phyloP scores from a whole-genome alignment of 2,797 vertebrate species.

The Thalassophryne amazonica region DNA sequence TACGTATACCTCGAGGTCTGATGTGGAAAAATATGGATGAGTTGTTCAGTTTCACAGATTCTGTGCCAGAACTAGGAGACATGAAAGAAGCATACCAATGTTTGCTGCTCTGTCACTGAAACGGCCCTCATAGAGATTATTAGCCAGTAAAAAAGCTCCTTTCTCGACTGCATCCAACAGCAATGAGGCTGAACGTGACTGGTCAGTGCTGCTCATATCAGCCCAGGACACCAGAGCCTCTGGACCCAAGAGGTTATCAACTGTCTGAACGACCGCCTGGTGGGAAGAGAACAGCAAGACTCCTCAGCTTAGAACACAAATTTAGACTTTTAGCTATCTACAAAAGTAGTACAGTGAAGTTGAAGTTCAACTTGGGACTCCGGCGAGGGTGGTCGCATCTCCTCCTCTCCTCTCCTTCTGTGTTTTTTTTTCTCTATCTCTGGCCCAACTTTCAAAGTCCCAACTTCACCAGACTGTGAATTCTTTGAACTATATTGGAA shows the following conservation, averaged over 20 bases:
- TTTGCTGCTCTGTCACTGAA: slow-evolving; percentile 79
- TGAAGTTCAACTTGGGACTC: no score
- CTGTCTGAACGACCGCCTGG: slow-evolving; percentile 71
- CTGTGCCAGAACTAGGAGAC: neutral
- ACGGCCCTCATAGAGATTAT: slow-evolving; percentile 76
- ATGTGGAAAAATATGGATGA: slow-evolving; percentile 4
- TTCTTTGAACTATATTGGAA: no score
- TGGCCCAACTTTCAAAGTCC: no score
- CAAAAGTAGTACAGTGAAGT: no score
- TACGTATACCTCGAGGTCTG: slow-evolving; percentile 78
- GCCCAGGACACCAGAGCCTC: slow-evolving; percentile 74
- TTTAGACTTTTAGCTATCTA: no score
- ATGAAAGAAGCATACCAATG: slow-evolving; percentile 50
- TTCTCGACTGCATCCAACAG: slow-evolving; percentile 71
- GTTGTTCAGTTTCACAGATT: neutral
- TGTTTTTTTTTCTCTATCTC: no score
- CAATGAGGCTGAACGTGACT: slow-evolving; percentile 69
- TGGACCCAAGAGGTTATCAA: slow-evolving; percentile 70
- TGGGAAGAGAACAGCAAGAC: neutral
- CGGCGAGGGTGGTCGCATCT: no score
- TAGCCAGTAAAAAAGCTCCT: slow-evolving; percentile 73
- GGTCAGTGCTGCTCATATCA: slow-evolving; percentile 63
- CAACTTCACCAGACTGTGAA: no score
- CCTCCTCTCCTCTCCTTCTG: no score
- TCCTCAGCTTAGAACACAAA: no score